Evolutionary conservation across 2,113 vertebrate species (phyloP), one percentile per base, ranked within the genome.

Genomic region (Hippocampus comes): DNA sequence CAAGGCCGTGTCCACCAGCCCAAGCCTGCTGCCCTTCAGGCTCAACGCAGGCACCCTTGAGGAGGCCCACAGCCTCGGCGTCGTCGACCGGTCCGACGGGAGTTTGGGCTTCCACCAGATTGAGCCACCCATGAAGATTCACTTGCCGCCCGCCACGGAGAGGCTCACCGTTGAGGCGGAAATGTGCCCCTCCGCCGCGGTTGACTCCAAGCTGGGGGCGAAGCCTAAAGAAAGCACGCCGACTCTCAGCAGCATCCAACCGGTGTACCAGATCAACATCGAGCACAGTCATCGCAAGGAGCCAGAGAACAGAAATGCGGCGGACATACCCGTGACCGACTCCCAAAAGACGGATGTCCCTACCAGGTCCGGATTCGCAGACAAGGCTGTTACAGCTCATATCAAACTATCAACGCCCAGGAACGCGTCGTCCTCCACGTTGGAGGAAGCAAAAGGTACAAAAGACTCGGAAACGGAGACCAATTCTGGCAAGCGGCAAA

Each of bases 1-100:
- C 78, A 95, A 93, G 75, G 93, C 95, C 0, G 95, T 95, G 18
- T 93, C 92, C 72, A 99, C 97, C 12, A 99, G 97, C 71, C 97
- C 97, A 4, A 95, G 94, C 77, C 94, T 98, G 86, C 89, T 96
- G 30, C 60, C 92, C 1, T 82, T 90, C 0, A 83, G 91, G 42
- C 70, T 83, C 48, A 90, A 46, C 73, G 71, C 81, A 30, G 43
- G 78, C 6, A 10, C 70, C 72, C 68, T 72, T 4, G 78, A 78
- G 8, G 93, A 94, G 21, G 74, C 66, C 14, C 92, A 93, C 63
- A 92, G 92, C 72, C 84, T 96, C 72, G 82, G 91, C 25, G 53
- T 94, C 2, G 77, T 95, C 63, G 94, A 91, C 71, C 87, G 86
- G 66, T 55, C 63, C 0, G 87, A 87, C 1, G 68, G 68, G 0